These are phyloP conservation scores for Hybognathus amarus DNA, from an alignment of 2,797 vertebrate species.

Conservation along the genomic window DNA sequence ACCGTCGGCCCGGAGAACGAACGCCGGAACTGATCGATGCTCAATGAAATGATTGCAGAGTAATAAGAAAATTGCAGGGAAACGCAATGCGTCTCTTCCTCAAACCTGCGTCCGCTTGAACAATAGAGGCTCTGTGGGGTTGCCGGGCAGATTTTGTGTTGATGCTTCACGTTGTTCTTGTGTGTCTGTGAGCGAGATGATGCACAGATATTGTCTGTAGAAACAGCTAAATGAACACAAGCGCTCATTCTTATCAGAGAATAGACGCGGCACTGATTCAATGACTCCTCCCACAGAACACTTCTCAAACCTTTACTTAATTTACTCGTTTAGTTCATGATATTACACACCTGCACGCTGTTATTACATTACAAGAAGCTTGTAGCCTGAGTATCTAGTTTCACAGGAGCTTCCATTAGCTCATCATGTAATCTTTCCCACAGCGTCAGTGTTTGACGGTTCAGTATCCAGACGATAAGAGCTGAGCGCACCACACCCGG, in stretches of 20 bases:
- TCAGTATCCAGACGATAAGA: not conserved
- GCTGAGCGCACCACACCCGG: constrained; percentile 38
- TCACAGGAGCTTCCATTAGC: constrained; percentile 20
- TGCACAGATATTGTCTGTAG: constrained; percentile 37
- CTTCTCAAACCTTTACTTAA: not conserved
- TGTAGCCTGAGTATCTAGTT: too few relatives aligned
- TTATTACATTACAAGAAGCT: too few relatives aligned
- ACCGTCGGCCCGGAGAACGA: constrained; percentile 38
- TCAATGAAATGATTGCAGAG: constrained; percentile 27
- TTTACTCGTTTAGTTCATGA: not conserved
- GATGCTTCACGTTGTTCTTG: not conserved
- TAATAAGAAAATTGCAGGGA: constrained; percentile 28
- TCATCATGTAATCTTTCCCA: not conserved
- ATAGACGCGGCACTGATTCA: not conserved
- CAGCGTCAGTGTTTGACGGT: not conserved
- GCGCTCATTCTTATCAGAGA: not conserved
- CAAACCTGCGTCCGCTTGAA: constrained; percentile 21
- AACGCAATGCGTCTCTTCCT: constrained; percentile 20
- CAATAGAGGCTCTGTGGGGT: constrained; percentile 46
- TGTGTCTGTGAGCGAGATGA: constrained; percentile 4
- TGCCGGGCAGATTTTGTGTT: constrained; percentile 15
- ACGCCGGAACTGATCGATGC: constrained; percentile 11
- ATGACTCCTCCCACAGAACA: not conserved
- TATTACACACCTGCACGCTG: not conserved
- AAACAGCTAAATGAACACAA: constrained; percentile 29